Evolutionary conservation across 2,797 vertebrate genomes (phyloP).

Genomic region (Gallinago nigripennis): DNA sequence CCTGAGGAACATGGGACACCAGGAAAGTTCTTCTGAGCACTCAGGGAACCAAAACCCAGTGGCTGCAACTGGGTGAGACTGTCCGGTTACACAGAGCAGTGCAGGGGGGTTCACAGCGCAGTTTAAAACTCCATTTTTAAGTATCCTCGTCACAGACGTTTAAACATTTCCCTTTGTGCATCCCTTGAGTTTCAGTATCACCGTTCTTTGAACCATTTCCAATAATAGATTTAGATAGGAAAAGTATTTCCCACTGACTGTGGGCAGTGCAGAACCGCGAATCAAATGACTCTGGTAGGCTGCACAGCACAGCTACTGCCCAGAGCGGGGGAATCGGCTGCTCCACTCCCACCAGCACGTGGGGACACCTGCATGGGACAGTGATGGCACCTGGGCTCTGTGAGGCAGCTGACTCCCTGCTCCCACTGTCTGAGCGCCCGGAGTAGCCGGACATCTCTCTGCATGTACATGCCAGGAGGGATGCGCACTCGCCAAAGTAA

Average conservation of each 20-base stretch:
- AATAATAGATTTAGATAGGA: neutral
- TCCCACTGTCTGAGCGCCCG: fast-evolving
- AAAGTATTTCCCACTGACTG: neutral
- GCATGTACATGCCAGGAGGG: fast-evolving
- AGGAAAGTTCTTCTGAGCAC: neutral
- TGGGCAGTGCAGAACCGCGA: neutral
- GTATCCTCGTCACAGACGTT: neutral
- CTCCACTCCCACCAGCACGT: neutral
- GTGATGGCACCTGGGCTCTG: fast-evolving
- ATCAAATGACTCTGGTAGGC: neutral
- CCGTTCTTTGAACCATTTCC: neutral
- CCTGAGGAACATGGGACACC: neutral
- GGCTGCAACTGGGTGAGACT: neutral
- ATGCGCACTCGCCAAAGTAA: neutral
- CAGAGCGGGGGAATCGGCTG: neutral
- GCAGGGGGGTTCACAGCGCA: fast-evolving
- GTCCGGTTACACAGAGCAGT: neutral
- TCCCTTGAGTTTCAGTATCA: neutral
- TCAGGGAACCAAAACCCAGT: neutral
- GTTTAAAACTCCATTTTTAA: neutral
- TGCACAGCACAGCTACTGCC: neutral
- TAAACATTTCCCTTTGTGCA: neutral
- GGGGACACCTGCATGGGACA: neutral
- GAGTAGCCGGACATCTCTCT: neutral
- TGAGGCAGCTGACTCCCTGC: neutral